These are phyloP conservation scores for Apamea anceps DNA, from an alignment of 2,888 invertebrate genomes.

Conservation along the genomic window DNA sequence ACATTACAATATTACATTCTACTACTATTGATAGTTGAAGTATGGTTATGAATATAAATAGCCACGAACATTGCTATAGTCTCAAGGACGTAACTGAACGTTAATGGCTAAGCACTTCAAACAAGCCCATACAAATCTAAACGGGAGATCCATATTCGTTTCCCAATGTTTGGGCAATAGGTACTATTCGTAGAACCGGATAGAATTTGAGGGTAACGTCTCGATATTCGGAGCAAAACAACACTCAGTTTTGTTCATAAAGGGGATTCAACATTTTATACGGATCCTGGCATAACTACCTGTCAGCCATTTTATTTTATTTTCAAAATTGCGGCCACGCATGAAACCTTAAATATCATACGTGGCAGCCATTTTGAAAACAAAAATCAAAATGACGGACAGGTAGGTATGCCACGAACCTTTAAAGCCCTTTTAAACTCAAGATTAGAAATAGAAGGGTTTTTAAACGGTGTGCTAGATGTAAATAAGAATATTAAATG, in stretches of 20 bases:
- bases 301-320: too few relatives aligned
- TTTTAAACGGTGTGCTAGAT: conserved; percentile 15
- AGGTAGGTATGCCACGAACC: neutral
- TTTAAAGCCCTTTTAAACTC: neutral
- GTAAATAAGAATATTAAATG: conserved; percentile 11
- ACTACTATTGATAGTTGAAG: conserved; percentile 60
- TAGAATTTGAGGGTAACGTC: conserved; percentile 31
- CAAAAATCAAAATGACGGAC: neutral
- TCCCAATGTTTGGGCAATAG: conserved; percentile 57
- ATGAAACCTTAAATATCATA: neutral
- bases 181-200: conserved; percentile 57
- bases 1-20: conserved; percentile 60
- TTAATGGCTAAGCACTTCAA: conserved; percentile 67
- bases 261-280: neutral
- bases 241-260: conserved; percentile 6
- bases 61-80: conserved; percentile 58
- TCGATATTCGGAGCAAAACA: conserved; percentile 38
- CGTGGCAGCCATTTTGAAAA: neutral
- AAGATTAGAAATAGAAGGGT: conserved; percentile 17
- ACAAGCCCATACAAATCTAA: conserved; percentile 64
- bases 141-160: conserved; percentile 63
- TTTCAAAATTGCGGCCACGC: neutral
- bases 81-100: conserved; percentile 67
- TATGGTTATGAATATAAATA: conserved; percentile 69
- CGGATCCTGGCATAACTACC: neutral